Percentiles rank a stretch among this genome's conserved stretches.
phyloP scores from a whole-genome alignment of 2,797 vertebrate species.

The Hipposideros larvatus region DNA sequence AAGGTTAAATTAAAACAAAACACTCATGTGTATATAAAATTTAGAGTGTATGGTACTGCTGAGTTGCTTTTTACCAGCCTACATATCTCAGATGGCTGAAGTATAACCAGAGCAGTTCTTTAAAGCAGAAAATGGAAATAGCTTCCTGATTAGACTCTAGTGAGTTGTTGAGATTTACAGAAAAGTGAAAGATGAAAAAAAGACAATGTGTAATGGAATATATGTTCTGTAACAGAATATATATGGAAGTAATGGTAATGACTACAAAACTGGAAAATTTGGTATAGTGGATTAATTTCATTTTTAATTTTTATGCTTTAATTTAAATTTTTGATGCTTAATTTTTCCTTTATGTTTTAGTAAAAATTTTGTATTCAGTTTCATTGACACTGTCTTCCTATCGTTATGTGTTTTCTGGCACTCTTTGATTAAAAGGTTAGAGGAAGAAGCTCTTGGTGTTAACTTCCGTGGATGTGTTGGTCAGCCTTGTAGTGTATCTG shows the following conservation, averaged over 20 bases:
- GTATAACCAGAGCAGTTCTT: not conserved
- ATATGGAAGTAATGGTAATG: slow-evolving; percentile 38
- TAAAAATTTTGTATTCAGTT: slow-evolving; percentile 25
- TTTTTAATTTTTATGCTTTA: slow-evolving; percentile 61
- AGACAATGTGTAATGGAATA: not conserved
- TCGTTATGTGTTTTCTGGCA: not conserved
- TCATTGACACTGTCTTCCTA: slow-evolving; percentile 6
- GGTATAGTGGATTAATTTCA: slow-evolving; percentile 49
- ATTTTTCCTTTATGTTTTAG: slow-evolving; percentile 38
- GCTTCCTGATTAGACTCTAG: not conserved
- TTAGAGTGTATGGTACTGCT: not conserved
- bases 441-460: not conserved
- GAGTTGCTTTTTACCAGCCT: not conserved
- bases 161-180: not conserved
- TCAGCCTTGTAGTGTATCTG: not conserved
- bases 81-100: not conserved
- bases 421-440: slow-evolving; percentile 45
- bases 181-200: slow-evolving; percentile 2
- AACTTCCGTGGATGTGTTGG: slow-evolving; percentile 15
- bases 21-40: not conserved
- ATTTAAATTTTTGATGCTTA: slow-evolving; percentile 71
- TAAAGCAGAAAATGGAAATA: not conserved
- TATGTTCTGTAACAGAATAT: not conserved
- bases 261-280: slow-evolving; percentile 26
- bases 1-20: not conserved